A percentile compares a stretch with the other conserved stretches of the same genome.
These are phyloP conservation scores for Dione juno DNA, from an alignment of 2,888 invertebrate genomes.

Conservation along the genomic window DNA sequence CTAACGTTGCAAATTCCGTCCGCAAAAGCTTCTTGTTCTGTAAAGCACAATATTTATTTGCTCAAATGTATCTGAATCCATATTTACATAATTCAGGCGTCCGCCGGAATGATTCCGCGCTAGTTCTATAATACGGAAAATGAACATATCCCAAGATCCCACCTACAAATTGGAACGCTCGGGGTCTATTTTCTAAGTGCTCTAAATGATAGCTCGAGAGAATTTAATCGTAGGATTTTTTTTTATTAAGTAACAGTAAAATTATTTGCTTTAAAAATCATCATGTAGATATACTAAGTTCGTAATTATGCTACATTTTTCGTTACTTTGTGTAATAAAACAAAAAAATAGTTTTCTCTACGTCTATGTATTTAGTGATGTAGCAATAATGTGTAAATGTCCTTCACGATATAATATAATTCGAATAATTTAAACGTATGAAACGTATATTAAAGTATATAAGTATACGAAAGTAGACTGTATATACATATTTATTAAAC, in stretches of 20 bases:
- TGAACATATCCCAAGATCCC: slow-evolving; percentile 83
- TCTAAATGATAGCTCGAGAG: slow-evolving; percentile 29
- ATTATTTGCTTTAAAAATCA: too few relatives aligned
- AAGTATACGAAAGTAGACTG: too few relatives aligned
- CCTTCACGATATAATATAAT: neutral
- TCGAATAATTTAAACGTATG: neutral
- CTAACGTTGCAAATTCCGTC: neutral
- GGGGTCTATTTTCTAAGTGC: slow-evolving; percentile 64
- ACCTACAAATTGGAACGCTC: slow-evolving; percentile 76
- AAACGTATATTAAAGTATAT: too few relatives aligned
- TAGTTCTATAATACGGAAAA: slow-evolving; percentile 78
- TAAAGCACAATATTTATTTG: slow-evolving; percentile 56
- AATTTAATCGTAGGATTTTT: slow-evolving; percentile 2
- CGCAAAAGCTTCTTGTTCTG: neutral
- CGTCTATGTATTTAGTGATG: neutral
- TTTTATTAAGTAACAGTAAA: neutral
- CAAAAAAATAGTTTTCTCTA: neutral
- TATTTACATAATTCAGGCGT: slow-evolving; percentile 79
- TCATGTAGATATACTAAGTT: too few relatives aligned
- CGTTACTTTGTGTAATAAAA: neutral
- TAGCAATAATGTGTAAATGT: neutral
- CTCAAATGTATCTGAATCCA: slow-evolving; percentile 67
- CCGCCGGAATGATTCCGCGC: slow-evolving; percentile 68
- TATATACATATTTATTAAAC: neutral
- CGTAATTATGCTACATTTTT: neutral